Evolutionary conservation across 1,140 invertebrate genomes (phyloP), one percentile per base, ranked within the genome.

Genomic region (Hyles vespertilio): DNA sequence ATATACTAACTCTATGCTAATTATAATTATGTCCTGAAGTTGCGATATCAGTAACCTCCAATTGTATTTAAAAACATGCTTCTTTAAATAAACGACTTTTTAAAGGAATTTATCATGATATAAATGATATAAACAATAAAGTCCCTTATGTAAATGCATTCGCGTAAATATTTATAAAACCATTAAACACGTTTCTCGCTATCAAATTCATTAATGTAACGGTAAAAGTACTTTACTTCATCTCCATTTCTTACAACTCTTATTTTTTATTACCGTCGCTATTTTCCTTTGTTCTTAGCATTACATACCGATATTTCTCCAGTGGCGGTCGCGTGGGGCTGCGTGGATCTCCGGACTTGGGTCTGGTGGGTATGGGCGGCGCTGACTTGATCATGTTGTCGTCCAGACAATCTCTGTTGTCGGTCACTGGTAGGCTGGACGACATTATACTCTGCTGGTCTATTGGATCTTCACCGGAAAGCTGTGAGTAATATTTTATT

Each of bases 381-480:
- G 81, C 84, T 0, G 82, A 85, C 58, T 85, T 81, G 11, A 73
- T 60, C 83, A 83, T 84, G 55, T 46, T 58, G 8, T 72, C 71
- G 10, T 72, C 72, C 1, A 46, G 6, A 12, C 63, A 65, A 7
- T 79, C 77, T 9, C 70, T 62, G 22, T 67, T 72, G 52, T 74
- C 74, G 10, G 53, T 63, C 4, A 61, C 59, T 0, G 82, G 82
- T 0, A 84, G 51, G 46, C 83, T 86, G 51, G 54, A 61, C 3
- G 81, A 85, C 85, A 88, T 88, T 54, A 84, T 70, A 51, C 73
- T 79, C 51, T 76, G 79, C 22, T 78, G 76, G 2, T 80, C 77
- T 32, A 69, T n/a, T 1, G 62, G 46, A 47, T 88, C 83, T 51
- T 88, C 85, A 22, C 80, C 34, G 0, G 83, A 79, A 48, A 84